Evolutionary conservation across 2,797 vertebrate genomes (phyloP).

Genomic region (Rhinoraja longicauda): DNA sequence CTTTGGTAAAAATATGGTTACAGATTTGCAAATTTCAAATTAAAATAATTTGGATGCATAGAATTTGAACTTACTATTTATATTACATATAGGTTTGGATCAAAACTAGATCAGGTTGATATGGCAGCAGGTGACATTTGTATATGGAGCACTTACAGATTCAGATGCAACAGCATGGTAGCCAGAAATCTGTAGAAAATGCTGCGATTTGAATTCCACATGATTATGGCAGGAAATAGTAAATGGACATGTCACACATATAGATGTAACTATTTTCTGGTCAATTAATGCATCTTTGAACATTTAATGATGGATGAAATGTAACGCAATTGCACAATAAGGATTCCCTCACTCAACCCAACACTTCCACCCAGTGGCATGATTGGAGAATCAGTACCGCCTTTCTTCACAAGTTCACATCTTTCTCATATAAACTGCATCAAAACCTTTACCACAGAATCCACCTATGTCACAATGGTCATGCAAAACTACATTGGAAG

Average conservation of each 20-base stretch:
- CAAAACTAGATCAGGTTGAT: neutral
- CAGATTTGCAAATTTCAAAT: neutral
- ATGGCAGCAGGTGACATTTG: neutral
- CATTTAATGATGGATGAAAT: too few relatives aligned
- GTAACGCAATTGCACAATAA: too few relatives aligned
- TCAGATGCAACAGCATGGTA: neutral
- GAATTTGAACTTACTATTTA: neutral
- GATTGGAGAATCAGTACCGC: too few relatives aligned
- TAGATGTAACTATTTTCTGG: neutral
- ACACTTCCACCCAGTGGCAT: too few relatives aligned
- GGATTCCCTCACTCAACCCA: too few relatives aligned
- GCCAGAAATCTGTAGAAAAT: neutral
- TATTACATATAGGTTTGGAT: neutral
- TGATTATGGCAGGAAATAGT: neutral
- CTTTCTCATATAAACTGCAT: too few relatives aligned
- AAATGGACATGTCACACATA: neutral
- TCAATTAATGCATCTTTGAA: neutral
- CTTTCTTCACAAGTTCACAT: too few relatives aligned
- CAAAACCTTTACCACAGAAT: too few relatives aligned
- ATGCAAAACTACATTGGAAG: too few relatives aligned
- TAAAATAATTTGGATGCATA: neutral
- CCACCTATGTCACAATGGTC: too few relatives aligned
- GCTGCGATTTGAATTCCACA: neutral
- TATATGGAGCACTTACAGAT: neutral
- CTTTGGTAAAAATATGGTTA: neutral